These are phyloP conservation scores for Eulemur mongoz DNA, from an alignment of 2,797 vertebrate species.

Conservation along the genomic window DNA sequence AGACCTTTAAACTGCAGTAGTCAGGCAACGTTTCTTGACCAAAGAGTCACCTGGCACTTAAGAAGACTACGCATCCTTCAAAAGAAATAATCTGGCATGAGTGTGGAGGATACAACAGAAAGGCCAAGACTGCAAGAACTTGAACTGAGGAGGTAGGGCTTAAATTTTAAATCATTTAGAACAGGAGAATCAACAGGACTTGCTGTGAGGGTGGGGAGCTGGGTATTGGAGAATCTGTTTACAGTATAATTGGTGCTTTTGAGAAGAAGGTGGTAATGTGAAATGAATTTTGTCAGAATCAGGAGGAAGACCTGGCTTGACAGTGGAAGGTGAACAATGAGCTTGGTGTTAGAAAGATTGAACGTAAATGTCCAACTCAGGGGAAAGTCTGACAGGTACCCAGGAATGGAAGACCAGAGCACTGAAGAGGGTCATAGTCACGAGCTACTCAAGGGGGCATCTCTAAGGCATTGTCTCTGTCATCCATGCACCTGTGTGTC, in stretches of 20 bases:
- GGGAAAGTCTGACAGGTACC: neutral
- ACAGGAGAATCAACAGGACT: neutral
- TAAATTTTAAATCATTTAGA: neutral
- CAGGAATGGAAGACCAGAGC: no score
- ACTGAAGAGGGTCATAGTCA: neutral
- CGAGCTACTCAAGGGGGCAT: rapidly evolving
- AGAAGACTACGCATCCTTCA: neutral
- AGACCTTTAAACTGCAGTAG: neutral
- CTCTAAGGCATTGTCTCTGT: neutral
- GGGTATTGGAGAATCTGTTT: neutral
- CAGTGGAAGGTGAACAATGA: neutral
- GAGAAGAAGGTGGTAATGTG: neutral
- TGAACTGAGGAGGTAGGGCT: neutral
- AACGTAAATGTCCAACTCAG: neutral
- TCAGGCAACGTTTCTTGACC: neutral
- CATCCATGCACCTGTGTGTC: neutral
- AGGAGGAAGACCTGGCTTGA: neutral
- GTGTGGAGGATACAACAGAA: neutral
- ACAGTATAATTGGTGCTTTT: neutral
- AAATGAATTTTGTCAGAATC: neutral
- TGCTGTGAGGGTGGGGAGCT: neutral
- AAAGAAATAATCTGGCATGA: neutral
- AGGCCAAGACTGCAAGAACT: neutral
- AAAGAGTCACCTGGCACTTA: neutral
- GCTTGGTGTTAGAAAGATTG: neutral